A percentile compares a stretch with the other conserved stretches of the same genome.
phyloP scores from a whole-genome alignment of 2,797 vertebrate species.

The Phrynocephalus forsythii region DNA sequence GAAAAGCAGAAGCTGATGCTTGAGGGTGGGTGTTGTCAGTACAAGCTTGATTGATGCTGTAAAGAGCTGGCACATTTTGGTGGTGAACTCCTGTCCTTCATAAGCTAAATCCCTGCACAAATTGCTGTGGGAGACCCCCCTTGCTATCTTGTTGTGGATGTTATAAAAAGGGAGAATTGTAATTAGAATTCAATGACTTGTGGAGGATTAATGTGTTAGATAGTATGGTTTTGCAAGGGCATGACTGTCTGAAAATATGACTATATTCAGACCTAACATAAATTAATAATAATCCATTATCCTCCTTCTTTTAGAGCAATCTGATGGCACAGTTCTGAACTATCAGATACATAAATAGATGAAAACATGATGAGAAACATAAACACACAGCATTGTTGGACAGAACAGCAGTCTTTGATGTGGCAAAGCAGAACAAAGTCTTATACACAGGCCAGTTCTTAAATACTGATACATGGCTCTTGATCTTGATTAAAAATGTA shows the following conservation, averaged over 20 bases:
- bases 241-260: not conserved
- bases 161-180: too few species aligned
- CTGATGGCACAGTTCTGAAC: not conserved
- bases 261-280: not conserved
- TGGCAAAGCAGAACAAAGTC: not conserved
- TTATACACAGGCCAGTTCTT: not conserved
- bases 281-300: not conserved
- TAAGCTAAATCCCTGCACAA: too few species aligned
- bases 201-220: not conserved
- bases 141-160: too few species aligned
- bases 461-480: not conserved
- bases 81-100: too few species aligned
- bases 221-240: not conserved
- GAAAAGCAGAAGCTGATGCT: not conserved
- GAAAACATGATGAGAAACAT: too few species aligned
- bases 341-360: not conserved
- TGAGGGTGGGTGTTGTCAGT: too few species aligned
- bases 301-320: not conserved
- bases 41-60: too few species aligned
- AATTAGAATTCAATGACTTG: not conserved
- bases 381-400: not conserved
- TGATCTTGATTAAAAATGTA: not conserved
- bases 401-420: not conserved
- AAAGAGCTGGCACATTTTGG: too few species aligned
- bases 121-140: too few species aligned